Base-by-base conservation (phyloP, 2,888 invertebrate genomes). In the Drosophila buzzatii region DNA sequence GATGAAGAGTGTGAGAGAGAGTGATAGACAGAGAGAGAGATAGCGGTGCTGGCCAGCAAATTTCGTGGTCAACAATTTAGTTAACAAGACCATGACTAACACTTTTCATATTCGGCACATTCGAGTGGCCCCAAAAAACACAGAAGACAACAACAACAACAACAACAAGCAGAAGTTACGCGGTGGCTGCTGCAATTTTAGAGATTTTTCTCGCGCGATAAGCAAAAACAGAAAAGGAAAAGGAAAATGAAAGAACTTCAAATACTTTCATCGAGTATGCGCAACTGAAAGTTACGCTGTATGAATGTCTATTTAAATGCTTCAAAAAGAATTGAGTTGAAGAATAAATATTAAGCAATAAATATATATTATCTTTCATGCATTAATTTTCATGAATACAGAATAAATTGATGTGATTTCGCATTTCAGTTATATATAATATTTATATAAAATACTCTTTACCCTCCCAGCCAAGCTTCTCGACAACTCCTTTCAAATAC, bases 41-140 rank as follows among this genome's bases (percentile, higher is more conserved):
- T 7, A 20, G 20, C 10, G 51, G 41, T 58, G 76, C 63, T 62
- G 65, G 67, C 60, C 79, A 66, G 74, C 79, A 39, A 88, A 88
- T 81, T 81, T 86, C 85, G 81, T 88, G 89, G 85, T 76, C 82
- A 84, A 79, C 83, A 82, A 79, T 85, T 85, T 84, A 90, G 77
- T 87, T 88, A 91, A 90, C 88, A 89, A 90, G 89, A 67, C 89
- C 84, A 90, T 91, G 91, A 90, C 90, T 85, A 90, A 87, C 87
- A 82, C 88, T 89, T 90, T 88, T 83, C 76, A 60, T 58, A 64
- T 71, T 80, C 63, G 53, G 61, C 45, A 72, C 45, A 72, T 73
- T 81, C 59, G 73, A 86, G 84, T 79, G 90, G 73, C 59, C 63
- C 55, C 47, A 76, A 69, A 68, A 44, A 41, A 59, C n/a, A 58